A percentile compares a stretch with the other conserved stretches of the same genome.
phyloP scores from a whole-genome alignment of 2,113 vertebrate genomes.

The Ameiurus melas region DNA sequence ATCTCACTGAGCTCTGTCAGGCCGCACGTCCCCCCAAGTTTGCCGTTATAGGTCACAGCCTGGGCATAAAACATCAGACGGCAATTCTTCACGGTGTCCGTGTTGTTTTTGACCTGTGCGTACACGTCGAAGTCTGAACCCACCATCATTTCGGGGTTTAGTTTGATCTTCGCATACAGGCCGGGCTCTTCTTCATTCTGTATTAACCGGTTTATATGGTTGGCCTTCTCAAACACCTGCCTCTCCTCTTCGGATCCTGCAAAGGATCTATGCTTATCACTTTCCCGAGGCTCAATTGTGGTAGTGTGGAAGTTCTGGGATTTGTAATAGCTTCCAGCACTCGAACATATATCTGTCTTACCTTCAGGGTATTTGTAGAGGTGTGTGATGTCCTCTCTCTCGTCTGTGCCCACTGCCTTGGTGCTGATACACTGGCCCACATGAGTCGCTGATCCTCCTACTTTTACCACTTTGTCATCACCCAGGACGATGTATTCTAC shows the following conservation, averaged over 20 bases:
- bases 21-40: constrained; percentile 71
- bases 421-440: constrained; percentile 88
- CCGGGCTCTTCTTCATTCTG: constrained; percentile 64
- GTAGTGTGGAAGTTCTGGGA: neutral
- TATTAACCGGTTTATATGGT: constrained; percentile 69
- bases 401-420: constrained; percentile 80
- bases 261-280: neutral
- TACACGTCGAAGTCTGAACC: constrained; percentile 82
- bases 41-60: constrained; percentile 73
- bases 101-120: constrained; percentile 74
- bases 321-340: neutral
- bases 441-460: constrained; percentile 56
- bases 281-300: too few relatives aligned
- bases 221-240: constrained; percentile 73
- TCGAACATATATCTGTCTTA: constrained; percentile 49
- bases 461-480: constrained; percentile 63
- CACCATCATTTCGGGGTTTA: constrained; percentile 74
- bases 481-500: constrained; percentile 72
- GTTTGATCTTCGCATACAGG: constrained; percentile 79
- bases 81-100: constrained; percentile 55
- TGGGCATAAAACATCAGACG: constrained; percentile 74
- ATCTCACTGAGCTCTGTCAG: constrained; percentile 62
- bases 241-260: constrained; percentile 84
- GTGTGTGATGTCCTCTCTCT: constrained; percentile 78
- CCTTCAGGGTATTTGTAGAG: constrained; percentile 77